Conservation (phyloP, 2,113 vertebrate genomes). For the Lucifuga dentata region DNA sequence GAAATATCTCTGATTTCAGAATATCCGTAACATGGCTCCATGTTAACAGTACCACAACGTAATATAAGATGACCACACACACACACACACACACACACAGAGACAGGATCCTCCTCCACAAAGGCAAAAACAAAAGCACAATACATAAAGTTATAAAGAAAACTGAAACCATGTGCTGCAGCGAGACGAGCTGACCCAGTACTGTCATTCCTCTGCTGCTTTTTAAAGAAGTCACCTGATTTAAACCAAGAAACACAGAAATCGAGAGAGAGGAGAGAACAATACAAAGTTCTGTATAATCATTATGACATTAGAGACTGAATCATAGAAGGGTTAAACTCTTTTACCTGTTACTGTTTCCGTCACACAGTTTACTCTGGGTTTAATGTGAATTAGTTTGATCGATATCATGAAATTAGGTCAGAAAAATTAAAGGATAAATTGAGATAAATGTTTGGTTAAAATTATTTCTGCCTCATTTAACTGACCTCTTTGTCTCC, state of each 20-base stretch:
- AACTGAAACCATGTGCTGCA: conserved; percentile 42
- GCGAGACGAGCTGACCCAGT: conserved; percentile 27
- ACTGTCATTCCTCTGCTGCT: conserved; percentile 32
- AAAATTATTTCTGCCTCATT: too few relatives aligned
- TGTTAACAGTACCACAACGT: conserved; percentile 45
- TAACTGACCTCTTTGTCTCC: too few relatives aligned
- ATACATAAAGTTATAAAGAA: conserved; percentile 25
- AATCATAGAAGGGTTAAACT: conserved; percentile 3
- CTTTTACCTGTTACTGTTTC: too few relatives aligned
- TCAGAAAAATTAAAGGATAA: too few relatives aligned
- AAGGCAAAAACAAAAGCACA: conserved; percentile 32
- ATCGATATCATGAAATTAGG: background rate
- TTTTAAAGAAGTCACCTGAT: conserved; percentile 33
- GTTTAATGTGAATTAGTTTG: too few relatives aligned
- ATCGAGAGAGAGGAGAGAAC: background rate
- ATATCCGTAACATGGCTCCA: background rate
- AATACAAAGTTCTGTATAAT: conserved; percentile 13
- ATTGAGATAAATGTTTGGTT: too few relatives aligned
- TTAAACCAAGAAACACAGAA: background rate
- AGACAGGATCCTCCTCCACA: conserved; percentile 25
- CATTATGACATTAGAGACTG: background rate
- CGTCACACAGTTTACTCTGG: too few relatives aligned
- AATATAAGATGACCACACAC: background rate
- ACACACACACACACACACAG: conserved; percentile 9
- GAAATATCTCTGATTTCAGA: too few relatives aligned